phyloP scores from a whole-genome alignment of 2,888 invertebrate species.

The Cosmia trapezina region DNA sequence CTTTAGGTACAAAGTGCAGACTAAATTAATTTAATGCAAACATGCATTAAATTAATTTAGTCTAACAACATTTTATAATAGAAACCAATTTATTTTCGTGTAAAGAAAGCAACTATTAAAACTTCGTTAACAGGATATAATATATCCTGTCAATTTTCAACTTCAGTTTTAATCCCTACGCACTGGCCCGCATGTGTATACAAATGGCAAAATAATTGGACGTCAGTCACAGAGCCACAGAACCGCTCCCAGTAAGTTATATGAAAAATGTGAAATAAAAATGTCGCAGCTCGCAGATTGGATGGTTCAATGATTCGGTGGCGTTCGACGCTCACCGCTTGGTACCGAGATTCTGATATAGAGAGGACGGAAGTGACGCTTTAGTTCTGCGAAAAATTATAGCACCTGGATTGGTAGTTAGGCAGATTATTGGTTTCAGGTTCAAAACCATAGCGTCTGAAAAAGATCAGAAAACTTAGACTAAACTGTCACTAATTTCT shows the following conservation, averaged over 20 bases:
- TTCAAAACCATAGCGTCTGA: neutral
- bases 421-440: neutral
- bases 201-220: constrained; percentile 62
- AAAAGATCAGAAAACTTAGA: neutral
- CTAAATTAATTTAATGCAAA: too few species aligned
- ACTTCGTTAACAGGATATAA: too few species aligned
- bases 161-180: neutral
- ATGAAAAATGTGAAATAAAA: constrained; percentile 63
- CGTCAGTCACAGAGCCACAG: constrained; percentile 54
- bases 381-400: neutral
- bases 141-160: neutral
- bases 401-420: neutral
- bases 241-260: constrained; percentile 45
- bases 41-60: neutral
- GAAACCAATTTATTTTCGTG: neutral
- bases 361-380: constrained; percentile 20
- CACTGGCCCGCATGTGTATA: constrained; percentile 32
- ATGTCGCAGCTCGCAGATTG: constrained; percentile 56
- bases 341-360: constrained; percentile 43
- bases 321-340: constrained; percentile 53
- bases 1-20: too few species aligned
- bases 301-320: constrained; percentile 58
- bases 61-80: neutral
- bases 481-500: neutral
- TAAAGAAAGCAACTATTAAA: constrained; percentile 7